Base-by-base conservation (phyloP, 2,797 vertebrate genomes). In the Denticeps clupeoides region DNA sequence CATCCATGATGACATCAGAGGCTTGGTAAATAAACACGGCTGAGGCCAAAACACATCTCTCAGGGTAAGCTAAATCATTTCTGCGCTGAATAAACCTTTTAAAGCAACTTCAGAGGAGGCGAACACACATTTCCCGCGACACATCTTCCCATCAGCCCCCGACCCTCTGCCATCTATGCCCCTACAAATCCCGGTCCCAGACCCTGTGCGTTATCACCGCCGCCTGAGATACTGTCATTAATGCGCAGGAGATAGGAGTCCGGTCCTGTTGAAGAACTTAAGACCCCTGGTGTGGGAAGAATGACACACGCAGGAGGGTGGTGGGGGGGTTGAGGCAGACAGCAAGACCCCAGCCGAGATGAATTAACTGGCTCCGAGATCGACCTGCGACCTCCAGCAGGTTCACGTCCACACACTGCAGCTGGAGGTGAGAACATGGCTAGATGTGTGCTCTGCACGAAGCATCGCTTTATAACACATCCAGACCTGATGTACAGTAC, bases 281-380 rank as follows among this genome's bases (percentile, higher is more conserved):
- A 42, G 58, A 37, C 47, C 59, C 64, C 60, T 70, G 69, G 68
- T 72, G 62, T 60, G 67, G 71, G 69, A 60, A 53, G 71, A 77
- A 77, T 79, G 78, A 71, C 47, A 16, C 62, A 67, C 56, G 49
- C 68, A 71, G 71, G 71, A 71, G 60, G 60, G 60, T 48, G 71
- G 78, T 76, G 73, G 73, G 69, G 54, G 50, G 47, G 27, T 67
- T 62, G 19, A 72, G 68, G 70, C 71, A 66, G 53, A 60, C 67
- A 67, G 23, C 63, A 59, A 47, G n/a, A 44, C 19, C 41, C 55
- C 47, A 47, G 19, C 55, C 7, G 59, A 27, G 51, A 51, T 31
- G 53, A 53, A 48, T 48, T 47, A 53, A 45, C 56, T 40, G 22
- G 23, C 29, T 29, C 4, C 21, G 45, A 53, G 59, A 53, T 49